phyloP scores from a whole-genome alignment of 2,113 vertebrate genomes.

The Pelobates fuscus region DNA sequence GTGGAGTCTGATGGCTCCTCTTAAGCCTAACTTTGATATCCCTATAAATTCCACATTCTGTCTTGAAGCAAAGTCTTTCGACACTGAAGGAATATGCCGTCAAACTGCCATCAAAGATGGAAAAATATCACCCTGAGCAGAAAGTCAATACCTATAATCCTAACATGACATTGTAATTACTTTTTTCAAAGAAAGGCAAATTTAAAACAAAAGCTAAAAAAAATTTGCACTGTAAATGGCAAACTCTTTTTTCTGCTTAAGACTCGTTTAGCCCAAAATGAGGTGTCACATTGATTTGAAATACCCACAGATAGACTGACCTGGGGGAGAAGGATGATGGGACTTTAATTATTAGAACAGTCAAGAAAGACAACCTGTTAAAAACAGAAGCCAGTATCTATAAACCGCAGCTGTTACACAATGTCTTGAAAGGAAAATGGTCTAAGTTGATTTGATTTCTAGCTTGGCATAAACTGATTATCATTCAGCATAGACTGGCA shows the following conservation, averaged over 20 bases:
- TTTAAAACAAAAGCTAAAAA: slow-evolving; percentile 6
- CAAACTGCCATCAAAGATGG: slow-evolving; percentile 23
- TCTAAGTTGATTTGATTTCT: too few relatives aligned
- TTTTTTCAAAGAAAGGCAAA: background rate
- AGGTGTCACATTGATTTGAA: too few relatives aligned
- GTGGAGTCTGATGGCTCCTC: background rate
- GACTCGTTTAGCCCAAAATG: too few relatives aligned
- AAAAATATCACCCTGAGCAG: slow-evolving; percentile 38
- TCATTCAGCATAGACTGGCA: background rate
- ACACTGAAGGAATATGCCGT: background rate
- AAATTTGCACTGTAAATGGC: background rate
- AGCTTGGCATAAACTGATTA: background rate
- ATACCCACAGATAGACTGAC: too few relatives aligned
- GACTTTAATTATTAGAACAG: too few relatives aligned
- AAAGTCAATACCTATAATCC: slow-evolving; percentile 36
- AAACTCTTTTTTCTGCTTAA: too few relatives aligned
- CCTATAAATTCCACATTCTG: slow-evolving; percentile 29
- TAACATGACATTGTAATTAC: slow-evolving; percentile 46
- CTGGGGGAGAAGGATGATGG: too few relatives aligned
- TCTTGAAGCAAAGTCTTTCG: slow-evolving; percentile 43
- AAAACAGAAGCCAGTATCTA: too few relatives aligned
- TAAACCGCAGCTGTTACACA: too few relatives aligned
- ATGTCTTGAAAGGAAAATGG: too few relatives aligned
- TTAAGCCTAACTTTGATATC: slow-evolving; percentile 49
- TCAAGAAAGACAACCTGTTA: too few relatives aligned